Evolutionary conservation across 2,113 vertebrate species (phyloP), one percentile per base, ranked within the genome.

Genomic region (Leptobrachium leishanense): DNA sequence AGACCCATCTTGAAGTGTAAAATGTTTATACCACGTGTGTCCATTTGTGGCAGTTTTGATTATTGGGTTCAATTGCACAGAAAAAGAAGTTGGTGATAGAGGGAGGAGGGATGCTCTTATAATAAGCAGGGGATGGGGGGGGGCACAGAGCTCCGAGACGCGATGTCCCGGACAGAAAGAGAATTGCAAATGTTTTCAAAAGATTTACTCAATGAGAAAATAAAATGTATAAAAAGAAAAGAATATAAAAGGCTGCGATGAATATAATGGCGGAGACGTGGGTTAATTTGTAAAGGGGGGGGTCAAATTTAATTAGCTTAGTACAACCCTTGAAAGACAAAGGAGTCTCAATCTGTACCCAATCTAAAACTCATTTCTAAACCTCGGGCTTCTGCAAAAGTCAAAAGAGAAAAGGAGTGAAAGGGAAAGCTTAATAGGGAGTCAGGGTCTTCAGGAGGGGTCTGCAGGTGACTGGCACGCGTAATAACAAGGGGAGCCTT

Each of bases 221-320:
- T 84, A 90, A 86, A 89, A 87, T 85, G 85, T 31, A 81, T 62
- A 82, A 83, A 31, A 50, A 77, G 76, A 68, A 43, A 69, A 85
- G 86, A 88, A 86, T 87, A 88, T 91, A 90, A 90, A 91, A 89
- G 88, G 90, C 89, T 83, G 87, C 77, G 77, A 84, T 88, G 86
- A 89, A 86, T 92, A 90, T 92, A 91, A 92, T 86, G 90, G 89
- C 88, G 86, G 85, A 88, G 86, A 88, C 84, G 75, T 87, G 88
- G 87, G 85, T 89, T 91, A 89, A 90, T 92, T 92, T 92, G 91
- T 89, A 87, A 31, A 31, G 20, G 20, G 70, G 87, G 91, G 46
- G 94, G 92, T 95, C 91, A 93, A 90, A 91, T 94, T 93, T 96
- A 95, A 95, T 96, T 93, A 94, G 94, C 93, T 91, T 87, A 83